phyloP scores from a whole-genome alignment of 2,113 vertebrate species.

The Varanus komodoensis region DNA sequence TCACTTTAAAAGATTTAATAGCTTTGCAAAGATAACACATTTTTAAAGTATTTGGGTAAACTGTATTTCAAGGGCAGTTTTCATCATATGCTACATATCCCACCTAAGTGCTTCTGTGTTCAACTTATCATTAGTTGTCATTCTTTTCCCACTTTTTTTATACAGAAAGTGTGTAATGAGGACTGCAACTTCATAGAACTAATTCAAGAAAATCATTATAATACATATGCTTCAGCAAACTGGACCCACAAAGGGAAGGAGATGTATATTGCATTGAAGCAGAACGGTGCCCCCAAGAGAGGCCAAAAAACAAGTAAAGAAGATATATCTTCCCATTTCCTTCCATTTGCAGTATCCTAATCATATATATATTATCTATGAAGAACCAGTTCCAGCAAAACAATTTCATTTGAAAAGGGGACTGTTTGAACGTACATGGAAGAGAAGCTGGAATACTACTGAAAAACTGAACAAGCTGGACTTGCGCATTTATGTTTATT shows the following conservation, averaged over 20 bases:
- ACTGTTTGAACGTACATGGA: slow-evolving; percentile 73
- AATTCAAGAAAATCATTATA: slow-evolving; percentile 97
- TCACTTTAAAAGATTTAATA: not conserved
- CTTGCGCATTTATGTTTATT: slow-evolving; percentile 89
- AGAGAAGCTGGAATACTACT: slow-evolving; percentile 87
- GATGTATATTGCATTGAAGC: slow-evolving; percentile 95
- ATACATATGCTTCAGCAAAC: slow-evolving; percentile 93
- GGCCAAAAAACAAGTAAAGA: slow-evolving; percentile 95
- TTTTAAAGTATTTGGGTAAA: not conserved
- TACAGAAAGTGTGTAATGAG: slow-evolving; percentile 94
- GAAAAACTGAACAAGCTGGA: slow-evolving; percentile 96
- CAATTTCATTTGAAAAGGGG: slow-evolving; percentile 78
- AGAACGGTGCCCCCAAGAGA: slow-evolving; percentile 89
- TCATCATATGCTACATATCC: not conserved
- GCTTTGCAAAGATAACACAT: slow-evolving; percentile 10
- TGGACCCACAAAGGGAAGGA: slow-evolving; percentile 92
- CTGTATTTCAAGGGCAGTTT: not conserved
- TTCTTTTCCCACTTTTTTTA: slow-evolving; percentile 35
- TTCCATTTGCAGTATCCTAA: slow-evolving; percentile 89
- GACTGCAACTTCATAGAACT: slow-evolving; percentile 98
- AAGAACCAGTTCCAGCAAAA: slow-evolving; percentile 84
- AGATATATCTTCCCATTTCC: slow-evolving; percentile 92
- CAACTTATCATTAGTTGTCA: slow-evolving; percentile 14
- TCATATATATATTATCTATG: slow-evolving; percentile 50
- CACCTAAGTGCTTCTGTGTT: not conserved